Percentiles rank a stretch among this genome's conserved stretches.
Evolutionary conservation across 1,140 invertebrate genomes (phyloP).

Genomic region (Cydia strobilella): DNA sequence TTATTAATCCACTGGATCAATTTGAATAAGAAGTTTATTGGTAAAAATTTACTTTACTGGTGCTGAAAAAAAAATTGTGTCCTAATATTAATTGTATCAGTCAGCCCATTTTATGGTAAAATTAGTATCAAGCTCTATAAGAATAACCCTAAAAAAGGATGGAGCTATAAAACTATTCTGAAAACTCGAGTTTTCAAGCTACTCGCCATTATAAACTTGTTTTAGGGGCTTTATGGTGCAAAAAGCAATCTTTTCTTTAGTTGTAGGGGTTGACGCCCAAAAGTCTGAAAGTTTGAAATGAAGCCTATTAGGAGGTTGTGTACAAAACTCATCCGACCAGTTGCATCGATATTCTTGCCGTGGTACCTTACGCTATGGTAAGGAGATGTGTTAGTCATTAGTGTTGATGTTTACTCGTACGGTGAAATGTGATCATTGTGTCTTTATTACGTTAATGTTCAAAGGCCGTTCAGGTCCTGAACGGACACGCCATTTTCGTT

Average conservation of each 20-base stretch:
- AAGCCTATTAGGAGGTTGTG: constrained; percentile 31
- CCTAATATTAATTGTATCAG: background rate
- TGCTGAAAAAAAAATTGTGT: background rate
- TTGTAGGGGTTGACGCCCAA: background rate
- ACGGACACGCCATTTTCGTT: constrained; percentile 4
- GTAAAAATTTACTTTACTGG: too few relatives aligned
- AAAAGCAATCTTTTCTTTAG: constrained; percentile 26
- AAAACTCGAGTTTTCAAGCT: background rate
- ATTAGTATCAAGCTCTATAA: background rate
- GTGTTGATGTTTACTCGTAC: constrained; percentile 28
- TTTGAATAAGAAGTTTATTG: too few relatives aligned
- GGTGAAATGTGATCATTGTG: constrained; percentile 32
- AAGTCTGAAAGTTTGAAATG: constrained; percentile 18
- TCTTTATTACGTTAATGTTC: constrained; percentile 32
- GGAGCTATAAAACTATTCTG: background rate
- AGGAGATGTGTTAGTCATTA: constrained; percentile 25
- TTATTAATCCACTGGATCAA: too few relatives aligned
- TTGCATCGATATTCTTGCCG: constrained; percentile 32
- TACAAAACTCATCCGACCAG: constrained; percentile 31
- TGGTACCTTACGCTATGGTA: background rate
- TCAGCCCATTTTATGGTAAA: background rate
- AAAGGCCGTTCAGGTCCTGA: background rate
- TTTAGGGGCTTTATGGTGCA: constrained; percentile 1
- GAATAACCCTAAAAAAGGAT: too few relatives aligned
- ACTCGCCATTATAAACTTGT: background rate